Base-by-base conservation (phyloP, 2,797 vertebrate genomes). In the Phylloscopus collybita region DNA sequence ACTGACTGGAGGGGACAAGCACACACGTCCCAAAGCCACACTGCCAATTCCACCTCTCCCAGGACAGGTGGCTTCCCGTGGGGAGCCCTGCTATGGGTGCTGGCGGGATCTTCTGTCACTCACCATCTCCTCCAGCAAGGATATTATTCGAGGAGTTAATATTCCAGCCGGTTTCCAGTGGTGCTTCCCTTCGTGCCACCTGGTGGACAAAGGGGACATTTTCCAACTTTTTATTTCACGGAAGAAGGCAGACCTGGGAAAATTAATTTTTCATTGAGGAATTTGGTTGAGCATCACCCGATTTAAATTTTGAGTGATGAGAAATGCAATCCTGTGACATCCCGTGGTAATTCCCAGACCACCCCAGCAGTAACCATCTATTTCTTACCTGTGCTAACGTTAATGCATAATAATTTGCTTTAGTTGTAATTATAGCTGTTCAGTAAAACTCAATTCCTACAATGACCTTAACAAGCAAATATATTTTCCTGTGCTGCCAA, bases 171-270 rank as follows among this genome's bases (percentile, higher is more conserved):
- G 2, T 36, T 92, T 85, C 53, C 80, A 92, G 83, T 0, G 1
- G 23, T 18, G 88, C 34, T 94, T 95, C 78, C 57, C 95, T 91
- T 97, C 65, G 13, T 92, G 96, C 96, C 96, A 96, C 80, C 96
- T 97, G 90, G 95, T 93, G 96, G 96, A 93, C 94, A 90, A 82
- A 91, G 21, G 54, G 23, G 10, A 80, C 57, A 93, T 80, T 94
- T 81, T 0, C 80, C 42, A 36, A 13, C 18, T 34, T 57, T 66
- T 61, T 25, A 5, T 53, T 86, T 71, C 12, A 1, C 5, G 2
- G 60, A 12, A n/a, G 36, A 29, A 34, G 30, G 18, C 86, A 34
- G 6, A 9, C 30, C 61, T n/a, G 50, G 65, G 50, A 51, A 92
- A 81, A 14, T 5, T 18, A 23, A 7, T 34, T 74, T 80, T 72